Conservation (phyloP, 2,113 vertebrate genomes). For the Ameiurus melas region DNA sequence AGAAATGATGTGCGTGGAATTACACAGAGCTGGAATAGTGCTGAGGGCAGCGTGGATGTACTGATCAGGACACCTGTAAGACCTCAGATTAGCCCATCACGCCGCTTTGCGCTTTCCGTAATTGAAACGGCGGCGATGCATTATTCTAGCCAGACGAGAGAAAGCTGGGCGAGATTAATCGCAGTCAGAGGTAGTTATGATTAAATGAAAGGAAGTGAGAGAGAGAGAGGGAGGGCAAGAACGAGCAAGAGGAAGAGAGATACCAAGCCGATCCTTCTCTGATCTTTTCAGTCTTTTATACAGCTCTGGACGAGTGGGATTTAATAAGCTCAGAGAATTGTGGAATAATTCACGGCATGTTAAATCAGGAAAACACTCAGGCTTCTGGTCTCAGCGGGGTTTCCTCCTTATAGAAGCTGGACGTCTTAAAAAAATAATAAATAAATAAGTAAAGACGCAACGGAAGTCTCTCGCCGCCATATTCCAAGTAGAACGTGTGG, state of each 20-base stretch:
- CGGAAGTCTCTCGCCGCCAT: too few relatives aligned
- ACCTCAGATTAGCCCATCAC: conserved; percentile 30
- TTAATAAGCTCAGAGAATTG: neutral
- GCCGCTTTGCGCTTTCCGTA: neutral
- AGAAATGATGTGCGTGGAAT: conserved; percentile 28
- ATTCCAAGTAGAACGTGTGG: neutral
- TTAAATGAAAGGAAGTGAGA: conserved; percentile 28
- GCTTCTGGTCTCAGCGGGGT: neutral
- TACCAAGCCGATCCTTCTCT: neutral
- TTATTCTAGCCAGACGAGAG: conserved; percentile 23
- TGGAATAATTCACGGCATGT: neutral
- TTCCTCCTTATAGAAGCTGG: neutral
- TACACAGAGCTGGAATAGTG: conserved; percentile 17
- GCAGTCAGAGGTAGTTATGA: conserved; percentile 35
- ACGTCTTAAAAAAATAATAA: too few relatives aligned
- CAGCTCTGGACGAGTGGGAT: neutral
- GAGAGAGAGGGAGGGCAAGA: neutral
- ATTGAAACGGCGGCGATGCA: conserved; percentile 32
- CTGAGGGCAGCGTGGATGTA: conserved; percentile 9
- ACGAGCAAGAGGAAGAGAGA: neutral
- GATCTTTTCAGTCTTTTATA: neutral
- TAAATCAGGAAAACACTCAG: neutral
- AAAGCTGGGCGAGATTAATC: conserved; percentile 19
- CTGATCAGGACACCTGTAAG: conserved; percentile 38
- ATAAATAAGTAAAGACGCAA: too few relatives aligned